Conservation (phyloP, 2,113 vertebrate genomes). For the Sander vitreus region DNA sequence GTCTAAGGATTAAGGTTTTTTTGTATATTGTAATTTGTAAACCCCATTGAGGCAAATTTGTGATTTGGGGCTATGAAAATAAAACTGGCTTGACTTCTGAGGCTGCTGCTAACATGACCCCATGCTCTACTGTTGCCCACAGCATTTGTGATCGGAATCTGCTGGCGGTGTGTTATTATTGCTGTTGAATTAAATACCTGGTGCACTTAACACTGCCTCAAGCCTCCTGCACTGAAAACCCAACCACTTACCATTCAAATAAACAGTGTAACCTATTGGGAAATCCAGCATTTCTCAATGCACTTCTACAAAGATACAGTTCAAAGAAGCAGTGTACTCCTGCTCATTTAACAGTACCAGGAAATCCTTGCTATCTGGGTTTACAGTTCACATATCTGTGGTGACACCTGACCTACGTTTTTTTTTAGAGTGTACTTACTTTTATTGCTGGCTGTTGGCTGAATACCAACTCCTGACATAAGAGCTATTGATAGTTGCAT, state of each 20-base stretch:
- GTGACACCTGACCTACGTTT: not conserved
- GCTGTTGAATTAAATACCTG: not conserved
- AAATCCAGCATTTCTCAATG: too few relatives aligned
- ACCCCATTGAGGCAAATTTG: too few relatives aligned
- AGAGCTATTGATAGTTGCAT: not conserved
- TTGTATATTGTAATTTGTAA: too few relatives aligned
- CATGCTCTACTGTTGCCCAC: too few relatives aligned
- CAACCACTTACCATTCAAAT: not conserved
- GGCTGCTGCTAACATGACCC: too few relatives aligned
- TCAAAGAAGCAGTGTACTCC: not conserved
- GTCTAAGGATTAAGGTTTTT: too few relatives aligned
- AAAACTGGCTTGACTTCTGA: too few relatives aligned
- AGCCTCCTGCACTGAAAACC: not conserved
- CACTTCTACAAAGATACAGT: not conserved
- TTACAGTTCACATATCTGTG: conserved; percentile 12
- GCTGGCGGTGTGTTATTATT: not conserved
- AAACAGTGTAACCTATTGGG: not conserved
- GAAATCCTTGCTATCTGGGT: conserved; percentile 23
- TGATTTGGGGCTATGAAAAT: too few relatives aligned
- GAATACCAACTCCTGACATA: not conserved
- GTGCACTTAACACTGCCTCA: not conserved
- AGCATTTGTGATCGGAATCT: too few relatives aligned
- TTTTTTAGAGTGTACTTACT: not conserved
- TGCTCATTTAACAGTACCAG: conserved; percentile 1
- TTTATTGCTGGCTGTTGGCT: conserved; percentile 28